phyloP scores from a whole-genome alignment of 1,140 invertebrate genomes.

The Littorina saxatilis region DNA sequence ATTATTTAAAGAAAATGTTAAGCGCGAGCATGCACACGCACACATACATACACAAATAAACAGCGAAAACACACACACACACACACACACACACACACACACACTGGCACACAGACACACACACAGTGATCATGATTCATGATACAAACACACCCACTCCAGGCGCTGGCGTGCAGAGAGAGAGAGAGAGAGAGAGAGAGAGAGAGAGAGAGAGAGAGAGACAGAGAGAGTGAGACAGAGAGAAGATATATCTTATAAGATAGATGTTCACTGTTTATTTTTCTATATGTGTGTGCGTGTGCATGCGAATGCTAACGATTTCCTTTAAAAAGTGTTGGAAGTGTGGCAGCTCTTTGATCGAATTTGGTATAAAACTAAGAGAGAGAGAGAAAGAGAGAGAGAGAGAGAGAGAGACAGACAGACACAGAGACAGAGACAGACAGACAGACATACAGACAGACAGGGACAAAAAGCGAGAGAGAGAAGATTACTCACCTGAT shows the following conservation, averaged over 20 bases:
- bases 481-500: too few species aligned
- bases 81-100: constrained; percentile 25
- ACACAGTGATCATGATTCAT: too few species aligned
- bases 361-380: too few species aligned
- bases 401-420: background rate
- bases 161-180: background rate
- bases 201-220: too few species aligned
- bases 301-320: background rate
- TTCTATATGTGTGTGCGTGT: background rate
- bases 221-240: too few species aligned
- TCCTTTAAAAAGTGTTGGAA: too few species aligned
- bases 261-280: too few species aligned
- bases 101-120: background rate
- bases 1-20: background rate
- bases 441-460: too few species aligned
- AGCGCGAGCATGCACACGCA: background rate
- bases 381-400: background rate
- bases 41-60: constrained; percentile 17
- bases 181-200: background rate
- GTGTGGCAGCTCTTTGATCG: too few species aligned
- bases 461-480: too few species aligned
- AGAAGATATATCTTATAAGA: too few species aligned
- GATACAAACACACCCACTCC: background rate
- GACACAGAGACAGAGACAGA: too few species aligned
- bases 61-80: constrained; percentile 5